Base-by-base conservation (phyloP, 2,113 vertebrate genomes). In the Vicugna pacos region DNA sequence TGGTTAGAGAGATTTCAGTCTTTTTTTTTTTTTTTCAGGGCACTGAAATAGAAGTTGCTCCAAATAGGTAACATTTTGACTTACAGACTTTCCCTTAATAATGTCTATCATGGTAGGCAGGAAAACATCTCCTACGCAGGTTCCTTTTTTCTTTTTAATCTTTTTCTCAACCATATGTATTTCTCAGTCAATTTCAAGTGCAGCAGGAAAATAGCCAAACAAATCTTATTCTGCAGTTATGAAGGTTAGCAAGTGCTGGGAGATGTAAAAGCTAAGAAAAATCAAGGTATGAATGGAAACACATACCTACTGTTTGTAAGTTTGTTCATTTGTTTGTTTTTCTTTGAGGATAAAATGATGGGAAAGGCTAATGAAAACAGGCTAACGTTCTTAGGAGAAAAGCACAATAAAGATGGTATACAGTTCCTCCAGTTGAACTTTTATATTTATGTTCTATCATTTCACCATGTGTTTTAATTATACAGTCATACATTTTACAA, bases 161-260 rank as follows among this genome's bases (percentile, higher is more conserved):
- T 6, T 1, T 28, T 81, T 91, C 10, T 80, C 8, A n/a, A 76
- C 1, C 28, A 79, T 19, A 90, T 73, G 13, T 60, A 73, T 50
- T 67, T 91, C n/a, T 86, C 56, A 86, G 67, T 67, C 10, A 88
- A 69, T 89, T 89, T 54, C 24, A 82, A 95, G 32, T 62, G 13
- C 4, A 81, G 24, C 26, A 42, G 30, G 26, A 82, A 83, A 38
- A 38, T 1, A 73, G 28, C 54, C 42, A 82, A 56, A 56, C 9
- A 46, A 69, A 62, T 83, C 81, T 95, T 80, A 67, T 80, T 87
- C 4, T 30, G 1, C 11, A 75, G 76, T 76, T 70, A 46, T 4
- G 22, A 69, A 76, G 12, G 28, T 69, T 70, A 86, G 19, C 16
- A 87, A 94, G 84, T 84, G 46, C 15, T 9, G 69, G 0, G 22